A percentile compares a stretch with the other conserved stretches of the same genome.
Conservation (phyloP, 2,113 vertebrate genomes). For the Ctenomys sociabilis region DNA sequence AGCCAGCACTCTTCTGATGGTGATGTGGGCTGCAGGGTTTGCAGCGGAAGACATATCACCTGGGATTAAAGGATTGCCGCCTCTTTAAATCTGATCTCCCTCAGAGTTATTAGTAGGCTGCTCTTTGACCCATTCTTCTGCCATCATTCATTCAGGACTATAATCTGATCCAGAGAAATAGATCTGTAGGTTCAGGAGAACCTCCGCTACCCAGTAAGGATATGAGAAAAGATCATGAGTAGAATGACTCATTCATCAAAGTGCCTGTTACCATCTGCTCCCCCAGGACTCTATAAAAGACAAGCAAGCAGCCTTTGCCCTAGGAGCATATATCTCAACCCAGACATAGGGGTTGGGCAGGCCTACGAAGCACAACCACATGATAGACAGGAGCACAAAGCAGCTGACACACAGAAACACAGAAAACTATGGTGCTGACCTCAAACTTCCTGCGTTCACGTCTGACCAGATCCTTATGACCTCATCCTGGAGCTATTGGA, state of each 20-base stretch:
- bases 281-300: not conserved
- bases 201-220: conserved; percentile 13
- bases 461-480: not conserved
- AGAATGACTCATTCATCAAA: conserved; percentile 16
- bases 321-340: not conserved
- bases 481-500: not conserved
- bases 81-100: conserved; percentile 69
- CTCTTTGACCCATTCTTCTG: conserved; percentile 49
- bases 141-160: conserved; percentile 47
- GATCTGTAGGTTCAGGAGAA: conserved; percentile 45
- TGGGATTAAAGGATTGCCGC: conserved; percentile 14
- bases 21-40: not conserved
- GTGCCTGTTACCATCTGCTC: conserved; percentile 19
- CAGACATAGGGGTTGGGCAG: not conserved
- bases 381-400: not conserved
- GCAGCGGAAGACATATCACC: not conserved
- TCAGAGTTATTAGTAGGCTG: conserved; percentile 57
- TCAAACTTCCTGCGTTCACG: not conserved
- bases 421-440: not conserved
- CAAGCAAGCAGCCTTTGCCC: not conserved
- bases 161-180: conserved; percentile 52
- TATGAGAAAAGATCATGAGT: conserved; percentile 9
- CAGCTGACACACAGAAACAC: not conserved
- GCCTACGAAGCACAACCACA: not conserved
- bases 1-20: conserved; percentile 11